Conservation (phyloP, 2,113 vertebrate genomes). For the Notiomystis cincta region DNA sequence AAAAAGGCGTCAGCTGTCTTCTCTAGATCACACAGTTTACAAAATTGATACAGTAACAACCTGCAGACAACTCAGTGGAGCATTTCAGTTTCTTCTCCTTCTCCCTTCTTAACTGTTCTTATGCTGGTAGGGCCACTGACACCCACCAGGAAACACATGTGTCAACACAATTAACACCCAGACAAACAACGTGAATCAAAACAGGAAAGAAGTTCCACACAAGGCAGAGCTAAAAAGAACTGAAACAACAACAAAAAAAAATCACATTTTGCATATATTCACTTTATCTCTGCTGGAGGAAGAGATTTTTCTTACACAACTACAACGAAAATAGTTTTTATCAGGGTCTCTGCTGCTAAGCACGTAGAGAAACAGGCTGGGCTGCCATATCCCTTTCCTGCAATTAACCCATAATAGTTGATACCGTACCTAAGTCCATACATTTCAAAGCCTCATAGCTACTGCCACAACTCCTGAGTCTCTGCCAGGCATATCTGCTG, state of each 20-base stretch:
- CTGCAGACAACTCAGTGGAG: background rate
- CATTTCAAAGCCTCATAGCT: background rate
- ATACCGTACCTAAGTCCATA: background rate
- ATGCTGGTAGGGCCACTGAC: background rate
- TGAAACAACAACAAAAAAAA: background rate
- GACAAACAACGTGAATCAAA: background rate
- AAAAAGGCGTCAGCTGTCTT: background rate
- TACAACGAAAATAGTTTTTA: background rate
- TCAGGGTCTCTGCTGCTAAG: background rate
- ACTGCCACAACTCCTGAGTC: background rate
- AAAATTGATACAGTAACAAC: background rate
- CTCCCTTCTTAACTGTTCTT: background rate
- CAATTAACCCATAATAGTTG: background rate
- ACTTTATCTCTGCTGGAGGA: background rate
- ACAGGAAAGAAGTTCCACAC: background rate
- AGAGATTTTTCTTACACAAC: background rate
- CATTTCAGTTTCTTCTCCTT: background rate
- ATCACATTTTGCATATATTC: background rate
- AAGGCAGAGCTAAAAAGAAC: background rate
- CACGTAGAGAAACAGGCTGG: accelerated
- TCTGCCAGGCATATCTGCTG: background rate
- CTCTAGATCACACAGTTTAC: background rate
- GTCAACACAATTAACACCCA: background rate
- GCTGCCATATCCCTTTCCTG: background rate
- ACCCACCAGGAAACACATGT: background rate